Conservation (phyloP, 1,140 invertebrate genomes). For the Myzus persicae region DNA sequence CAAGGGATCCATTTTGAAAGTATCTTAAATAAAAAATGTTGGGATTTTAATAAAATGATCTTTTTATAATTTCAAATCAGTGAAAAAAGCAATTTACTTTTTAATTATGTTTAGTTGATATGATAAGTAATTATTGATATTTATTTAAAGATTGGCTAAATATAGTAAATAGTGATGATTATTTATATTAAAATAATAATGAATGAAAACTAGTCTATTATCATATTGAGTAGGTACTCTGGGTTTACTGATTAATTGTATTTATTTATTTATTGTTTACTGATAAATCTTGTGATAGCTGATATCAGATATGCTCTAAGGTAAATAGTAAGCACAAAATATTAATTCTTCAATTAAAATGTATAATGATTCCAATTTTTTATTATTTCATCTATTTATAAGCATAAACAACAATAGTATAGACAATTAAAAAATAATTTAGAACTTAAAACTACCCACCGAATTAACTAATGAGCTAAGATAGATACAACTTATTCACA, state of each 20-base stretch:
- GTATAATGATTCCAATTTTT: not conserved
- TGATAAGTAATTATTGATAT: not conserved
- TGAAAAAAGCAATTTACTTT: not conserved
- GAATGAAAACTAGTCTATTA: slow-evolving; percentile 9
- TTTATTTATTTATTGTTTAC: too few relatives aligned
- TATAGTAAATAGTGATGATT: not conserved
- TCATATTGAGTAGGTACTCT: not conserved
- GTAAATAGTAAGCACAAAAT: not conserved
- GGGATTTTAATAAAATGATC: not conserved
- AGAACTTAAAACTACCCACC: not conserved
- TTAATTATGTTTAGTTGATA: not conserved
- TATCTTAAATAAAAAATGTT: slow-evolving; percentile 4
- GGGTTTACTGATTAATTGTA: too few relatives aligned
- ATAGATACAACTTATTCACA: too few relatives aligned
- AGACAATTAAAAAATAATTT: not conserved
- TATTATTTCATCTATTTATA: not conserved
- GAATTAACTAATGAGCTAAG: too few relatives aligned
- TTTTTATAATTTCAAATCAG: not conserved
- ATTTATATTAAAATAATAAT: not conserved
- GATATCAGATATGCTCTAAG: not conserved
- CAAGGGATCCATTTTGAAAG: slow-evolving; percentile 49
- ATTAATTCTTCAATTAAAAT: not conserved
- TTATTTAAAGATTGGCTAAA: not conserved
- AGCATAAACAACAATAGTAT: not conserved
- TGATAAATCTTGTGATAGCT: too few relatives aligned